A percentile compares a stretch with the other conserved stretches of the same genome.
These are phyloP conservation scores for Sphinx pinastri DNA, from an alignment of 2,888 invertebrate species.

Conservation along the genomic window DNA sequence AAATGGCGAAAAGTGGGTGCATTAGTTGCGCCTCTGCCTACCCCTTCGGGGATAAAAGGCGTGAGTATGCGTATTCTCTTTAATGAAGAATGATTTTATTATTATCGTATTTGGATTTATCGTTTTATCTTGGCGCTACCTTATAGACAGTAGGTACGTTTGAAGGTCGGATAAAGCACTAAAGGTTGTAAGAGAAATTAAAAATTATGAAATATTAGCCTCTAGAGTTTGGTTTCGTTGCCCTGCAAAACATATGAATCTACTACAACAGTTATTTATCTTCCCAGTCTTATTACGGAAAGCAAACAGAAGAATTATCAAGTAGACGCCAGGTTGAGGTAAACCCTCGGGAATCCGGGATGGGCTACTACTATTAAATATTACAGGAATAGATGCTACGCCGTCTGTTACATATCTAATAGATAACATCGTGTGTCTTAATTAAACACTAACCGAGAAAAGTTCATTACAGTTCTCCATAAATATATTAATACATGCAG, in stretches of 20 bases:
- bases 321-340: conserved; percentile 30
- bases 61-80: too few relatives aligned
- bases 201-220: too few relatives aligned
- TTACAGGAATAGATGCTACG: conserved; percentile 32
- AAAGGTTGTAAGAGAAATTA: too few relatives aligned
- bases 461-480: not conserved
- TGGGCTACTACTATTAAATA: conserved; percentile 35
- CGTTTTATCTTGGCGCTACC: too few relatives aligned
- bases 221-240: too few relatives aligned
- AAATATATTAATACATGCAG: not conserved
- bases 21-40: too few relatives aligned
- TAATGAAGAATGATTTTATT: too few relatives aligned
- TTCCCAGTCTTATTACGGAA: not conserved
- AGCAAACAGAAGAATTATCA: conserved; percentile 25
- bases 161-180: too few relatives aligned
- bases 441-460: conserved; percentile 28
- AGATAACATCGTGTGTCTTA: conserved; percentile 37
- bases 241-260: not conserved
- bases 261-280: conserved; percentile 7
- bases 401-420: conserved; percentile 26
- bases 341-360: conserved; percentile 32
- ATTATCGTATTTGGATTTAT: too few relatives aligned
- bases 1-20: too few relatives aligned
- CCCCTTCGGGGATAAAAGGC: too few relatives aligned
- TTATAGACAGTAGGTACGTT: too few relatives aligned